These are phyloP conservation scores for Stichodactyla helianthus DNA, from an alignment of 64 coral and sea anemone genomes.

Conservation along the genomic window DNA sequence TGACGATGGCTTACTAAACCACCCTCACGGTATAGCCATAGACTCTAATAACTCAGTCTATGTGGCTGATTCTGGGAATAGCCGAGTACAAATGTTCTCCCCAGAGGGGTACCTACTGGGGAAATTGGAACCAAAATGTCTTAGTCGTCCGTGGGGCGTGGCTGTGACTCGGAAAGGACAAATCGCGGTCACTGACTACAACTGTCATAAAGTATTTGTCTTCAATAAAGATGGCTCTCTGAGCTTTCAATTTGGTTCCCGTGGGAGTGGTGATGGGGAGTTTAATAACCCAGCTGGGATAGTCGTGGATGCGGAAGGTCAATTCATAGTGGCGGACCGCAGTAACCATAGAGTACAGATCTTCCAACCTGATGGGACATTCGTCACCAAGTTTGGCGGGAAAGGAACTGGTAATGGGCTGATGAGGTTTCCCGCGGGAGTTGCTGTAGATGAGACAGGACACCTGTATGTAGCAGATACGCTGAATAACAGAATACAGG, in stretches of 20 bases:
- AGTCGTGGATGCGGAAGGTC: constrained; percentile 60
- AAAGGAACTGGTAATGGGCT: constrained; percentile 63
- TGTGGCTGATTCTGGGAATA: constrained; percentile 68
- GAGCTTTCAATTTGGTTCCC: constrained; percentile 42
- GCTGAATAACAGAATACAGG: constrained; percentile 67
- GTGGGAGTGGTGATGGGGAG: constrained; percentile 49
- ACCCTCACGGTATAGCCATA: constrained; percentile 58
- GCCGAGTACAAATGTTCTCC: constrained; percentile 72
- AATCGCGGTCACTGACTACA: constrained; percentile 67
- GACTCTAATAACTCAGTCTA: constrained; percentile 40
- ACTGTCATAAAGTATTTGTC: constrained; percentile 53
- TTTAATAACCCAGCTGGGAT: constrained; percentile 72
- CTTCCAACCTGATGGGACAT: constrained; percentile 64
- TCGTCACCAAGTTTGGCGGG: constrained; percentile 73
- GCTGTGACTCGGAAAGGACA: constrained; percentile 29
- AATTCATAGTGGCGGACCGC: constrained; percentile 56
- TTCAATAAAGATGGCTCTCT: constrained; percentile 48
- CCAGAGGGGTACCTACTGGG: constrained; percentile 32
- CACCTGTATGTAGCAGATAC: constrained; percentile 77
- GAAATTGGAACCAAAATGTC: constrained; percentile 33
- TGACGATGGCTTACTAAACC: constrained; percentile 44
- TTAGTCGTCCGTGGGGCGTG: constrained; percentile 61
- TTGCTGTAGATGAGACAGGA: constrained; percentile 54
- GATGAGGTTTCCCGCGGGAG: constrained; percentile 67
- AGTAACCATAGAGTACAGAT: constrained; percentile 80